These are phyloP conservation scores for Heliconius hermathena DNA, from an alignment of 1,140 invertebrate genomes.

Conservation along the genomic window DNA sequence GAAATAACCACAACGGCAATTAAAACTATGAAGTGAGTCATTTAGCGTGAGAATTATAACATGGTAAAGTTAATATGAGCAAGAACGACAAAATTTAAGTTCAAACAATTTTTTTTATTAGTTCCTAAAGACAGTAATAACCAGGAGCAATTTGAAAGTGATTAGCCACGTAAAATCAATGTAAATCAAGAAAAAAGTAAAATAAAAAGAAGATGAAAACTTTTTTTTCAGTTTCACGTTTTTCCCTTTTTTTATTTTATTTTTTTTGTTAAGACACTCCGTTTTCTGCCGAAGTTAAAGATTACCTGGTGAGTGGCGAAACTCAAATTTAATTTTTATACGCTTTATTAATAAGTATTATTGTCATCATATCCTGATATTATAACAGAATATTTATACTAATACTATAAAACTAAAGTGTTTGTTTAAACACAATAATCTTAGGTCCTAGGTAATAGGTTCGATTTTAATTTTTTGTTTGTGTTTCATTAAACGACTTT, in stretches of 20 bases:
- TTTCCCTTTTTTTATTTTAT: too few species aligned
- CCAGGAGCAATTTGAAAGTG: neutral
- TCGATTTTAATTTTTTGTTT: too few species aligned
- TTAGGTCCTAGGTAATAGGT: too few species aligned
- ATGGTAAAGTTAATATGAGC: neutral
- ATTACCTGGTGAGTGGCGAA: neutral
- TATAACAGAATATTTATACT: too few species aligned
- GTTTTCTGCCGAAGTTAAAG: neutral
- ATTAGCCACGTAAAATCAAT: neutral
- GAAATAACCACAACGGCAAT: neutral
- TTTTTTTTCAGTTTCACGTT: neutral
- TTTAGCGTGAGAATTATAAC: conserved; percentile 5
- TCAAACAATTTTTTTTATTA: neutral
- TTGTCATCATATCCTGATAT: too few species aligned
- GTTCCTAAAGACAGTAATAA: neutral
- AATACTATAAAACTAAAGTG: too few species aligned
- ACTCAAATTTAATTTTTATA: neutral
- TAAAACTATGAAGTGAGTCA: neutral
- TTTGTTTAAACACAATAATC: too few species aligned
- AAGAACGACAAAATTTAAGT: conserved; percentile 7
- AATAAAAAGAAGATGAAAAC: too few species aligned
- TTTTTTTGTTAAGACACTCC: neutral
- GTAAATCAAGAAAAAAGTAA: neutral
- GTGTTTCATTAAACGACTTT: too few species aligned
- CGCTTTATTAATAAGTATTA: too few species aligned